These are phyloP conservation scores for Pedionomus torquatus DNA, from an alignment of 2,113 vertebrate genomes.

Conservation along the genomic window DNA sequence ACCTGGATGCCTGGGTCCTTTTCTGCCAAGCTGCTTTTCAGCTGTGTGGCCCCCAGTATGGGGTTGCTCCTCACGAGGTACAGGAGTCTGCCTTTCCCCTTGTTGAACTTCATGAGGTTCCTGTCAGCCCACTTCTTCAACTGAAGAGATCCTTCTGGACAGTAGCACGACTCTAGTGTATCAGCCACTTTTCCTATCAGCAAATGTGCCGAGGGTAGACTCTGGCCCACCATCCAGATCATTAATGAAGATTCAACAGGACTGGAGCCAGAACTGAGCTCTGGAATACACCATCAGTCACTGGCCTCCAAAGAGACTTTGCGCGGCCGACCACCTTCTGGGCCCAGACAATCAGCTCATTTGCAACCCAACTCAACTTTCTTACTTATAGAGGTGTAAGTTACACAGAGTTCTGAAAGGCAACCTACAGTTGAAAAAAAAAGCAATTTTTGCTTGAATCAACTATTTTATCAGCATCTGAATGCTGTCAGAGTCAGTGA, in stretches of 20 bases:
- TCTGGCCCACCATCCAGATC: background rate
- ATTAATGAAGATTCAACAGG: background rate
- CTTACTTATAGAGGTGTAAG: background rate
- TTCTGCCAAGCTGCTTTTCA: background rate
- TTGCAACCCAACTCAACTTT: background rate
- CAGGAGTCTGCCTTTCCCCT: background rate
- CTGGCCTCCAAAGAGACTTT: background rate
- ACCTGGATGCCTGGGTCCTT: background rate
- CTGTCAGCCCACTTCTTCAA: background rate
- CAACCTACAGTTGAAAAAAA: background rate
- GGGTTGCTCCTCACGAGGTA: background rate
- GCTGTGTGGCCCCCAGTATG: background rate
- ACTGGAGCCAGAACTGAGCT: background rate
- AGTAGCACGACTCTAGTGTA: background rate
- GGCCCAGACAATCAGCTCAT: background rate
- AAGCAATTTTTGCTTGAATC: background rate
- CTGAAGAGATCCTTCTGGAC: background rate
- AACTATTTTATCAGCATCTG: background rate
- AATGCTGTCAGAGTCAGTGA: background rate
- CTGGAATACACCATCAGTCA: background rate
- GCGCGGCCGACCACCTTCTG: background rate
- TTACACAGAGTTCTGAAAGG: background rate
- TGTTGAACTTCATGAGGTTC: background rate
- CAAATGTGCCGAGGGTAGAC: background rate
- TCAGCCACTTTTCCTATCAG: background rate